phyloP scores from a whole-genome alignment of 2,797 vertebrate genomes.

The Sandelia bainsii region DNA sequence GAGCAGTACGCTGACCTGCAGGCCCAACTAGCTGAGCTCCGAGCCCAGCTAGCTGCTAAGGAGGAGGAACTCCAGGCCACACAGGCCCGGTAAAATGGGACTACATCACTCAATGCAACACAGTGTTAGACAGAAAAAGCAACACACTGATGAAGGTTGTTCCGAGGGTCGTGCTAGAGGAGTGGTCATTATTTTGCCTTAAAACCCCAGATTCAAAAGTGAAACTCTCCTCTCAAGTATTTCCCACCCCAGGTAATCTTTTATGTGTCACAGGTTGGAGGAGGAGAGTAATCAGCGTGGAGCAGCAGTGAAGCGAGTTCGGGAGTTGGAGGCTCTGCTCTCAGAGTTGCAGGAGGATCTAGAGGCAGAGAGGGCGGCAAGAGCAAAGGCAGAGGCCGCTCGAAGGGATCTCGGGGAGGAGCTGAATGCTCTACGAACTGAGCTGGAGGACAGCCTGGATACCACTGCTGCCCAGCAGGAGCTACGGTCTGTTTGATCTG shows the following conservation, averaged over 20 bases:
- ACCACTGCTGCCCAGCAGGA: conserved; percentile 96
- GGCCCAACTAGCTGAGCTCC: conserved; percentile 90
- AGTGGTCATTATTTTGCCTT: background rate
- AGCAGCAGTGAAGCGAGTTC: conserved; percentile 90
- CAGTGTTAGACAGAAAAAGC: too few relatives aligned
- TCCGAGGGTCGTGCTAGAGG: background rate
- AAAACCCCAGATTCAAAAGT: too few relatives aligned
- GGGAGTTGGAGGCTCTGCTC: conserved; percentile 92
- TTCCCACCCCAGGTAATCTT: background rate
- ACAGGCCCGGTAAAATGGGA: conserved; percentile 84
- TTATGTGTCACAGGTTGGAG: conserved; percentile 86
- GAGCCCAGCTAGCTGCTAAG: conserved; percentile 91
- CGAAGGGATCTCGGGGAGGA: conserved; percentile 95
- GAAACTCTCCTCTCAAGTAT: background rate
- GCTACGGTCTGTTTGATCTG: conserved; percentile 82
- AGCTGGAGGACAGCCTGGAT: conserved; percentile 97
- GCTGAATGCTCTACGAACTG: conserved; percentile 92
- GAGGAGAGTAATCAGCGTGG: conserved; percentile 92
- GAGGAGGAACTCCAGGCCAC: conserved; percentile 95
- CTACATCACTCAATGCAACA: background rate
- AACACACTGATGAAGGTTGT: background rate
- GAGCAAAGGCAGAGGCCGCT: conserved; percentile 93
- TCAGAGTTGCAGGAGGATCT: conserved; percentile 95
- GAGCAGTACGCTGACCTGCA: conserved; percentile 95
- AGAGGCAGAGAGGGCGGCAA: conserved; percentile 89